Evolutionary conservation across 1,140 invertebrate genomes (phyloP), one percentile per base, ranked within the genome.

Genomic region (Glomeris maerens): DNA sequence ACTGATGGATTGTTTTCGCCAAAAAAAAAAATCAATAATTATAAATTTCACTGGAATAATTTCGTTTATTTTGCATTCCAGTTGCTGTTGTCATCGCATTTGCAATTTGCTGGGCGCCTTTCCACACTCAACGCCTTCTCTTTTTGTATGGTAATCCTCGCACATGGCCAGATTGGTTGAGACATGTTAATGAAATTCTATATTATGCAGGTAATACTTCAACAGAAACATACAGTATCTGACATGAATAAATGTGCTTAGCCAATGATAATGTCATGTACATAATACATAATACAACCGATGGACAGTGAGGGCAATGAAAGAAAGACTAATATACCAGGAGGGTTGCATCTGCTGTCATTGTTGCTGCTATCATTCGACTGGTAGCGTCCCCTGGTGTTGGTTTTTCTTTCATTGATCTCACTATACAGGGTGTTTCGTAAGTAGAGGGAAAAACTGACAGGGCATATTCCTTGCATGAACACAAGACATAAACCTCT

Each of bases 81-180:
- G 90, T 93, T 60, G 88, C 87, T 27, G 91, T 95, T 2, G 90
- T 93, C 0, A 79, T 89, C 1, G 83, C 87, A 0, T 96, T 96
- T 66, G 92, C 94, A 67, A 73, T 92, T n/a, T 94, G 89, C 66
- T 96, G 89, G 87, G 86, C 87, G 1, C 90, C 90, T 2, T 94
- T 93, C 65, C 90, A 95, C 62, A 79, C 84, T 0, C 91, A 96
- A 61, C 70, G 85, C 7, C 65, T 90, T 17, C 72, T 89, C 53
- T 80, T 81, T 27, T 76, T 84, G 46, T 86, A 85, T 62, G 74
- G 40, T 57, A 7, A 57, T 14, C 27, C 47, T 3, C 20, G 42
- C 22, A 21, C 40, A 1, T 57, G 55, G 55, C 42, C 55, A 2
- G 29, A 28, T 7, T 7, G 14, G 10, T 20, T 57, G 14, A 47